Base-by-base conservation (phyloP, 1,140 invertebrate species). In the Ditylenchus dipsaci region DNA sequence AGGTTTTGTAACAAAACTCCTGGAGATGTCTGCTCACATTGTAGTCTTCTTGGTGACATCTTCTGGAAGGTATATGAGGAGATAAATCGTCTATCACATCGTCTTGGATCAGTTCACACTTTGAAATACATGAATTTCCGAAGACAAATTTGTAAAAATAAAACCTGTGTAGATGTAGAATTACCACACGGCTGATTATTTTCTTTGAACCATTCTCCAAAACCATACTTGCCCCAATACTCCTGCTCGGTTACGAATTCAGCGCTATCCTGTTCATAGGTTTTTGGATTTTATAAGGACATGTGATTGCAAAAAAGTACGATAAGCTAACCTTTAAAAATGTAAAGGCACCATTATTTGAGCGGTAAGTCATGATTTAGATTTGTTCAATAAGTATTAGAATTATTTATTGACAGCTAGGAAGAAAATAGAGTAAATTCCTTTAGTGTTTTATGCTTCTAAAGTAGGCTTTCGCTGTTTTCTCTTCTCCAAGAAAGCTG, bases 1-100 rank as follows among this genome's bases (percentile, higher is more conserved):
- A 77, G 1, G 78, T 79, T 58, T 79, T 80, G 62, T 79, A 77
- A 49, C 78, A 79, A 63, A 79, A 79, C 58, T 78, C 66, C 26
- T 67, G 58, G 8, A 78, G 56, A 59, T 78, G 76, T 75, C 76
- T 75, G 59, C 63, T 33, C 53, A 78, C 65, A 60, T 76, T 38
- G 63, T 77, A 47, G 13, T 71, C 38, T 19, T 19, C n/a, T 21
- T 19, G 49, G n/a, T 53, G 49, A 53, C 8, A 26, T 17, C 49
- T 53, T 53, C 49, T 8, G 49, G 23, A 21, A 21, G 49, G 49
- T 21, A 19, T 19, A 26, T 26, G 49, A 53, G n/a, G 8, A 8
- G 8, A 8, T 5, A 53, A 53, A 3, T 53, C 49, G 15, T 53
- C 49, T 17, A 21, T 26, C 15, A 7, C 49, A 53, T 53, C 23